A percentile compares a stretch with the other conserved stretches of the same genome.
Evolutionary conservation across 2,113 vertebrate genomes (phyloP).

Genomic region (Gasterosteus nipponicus): DNA sequence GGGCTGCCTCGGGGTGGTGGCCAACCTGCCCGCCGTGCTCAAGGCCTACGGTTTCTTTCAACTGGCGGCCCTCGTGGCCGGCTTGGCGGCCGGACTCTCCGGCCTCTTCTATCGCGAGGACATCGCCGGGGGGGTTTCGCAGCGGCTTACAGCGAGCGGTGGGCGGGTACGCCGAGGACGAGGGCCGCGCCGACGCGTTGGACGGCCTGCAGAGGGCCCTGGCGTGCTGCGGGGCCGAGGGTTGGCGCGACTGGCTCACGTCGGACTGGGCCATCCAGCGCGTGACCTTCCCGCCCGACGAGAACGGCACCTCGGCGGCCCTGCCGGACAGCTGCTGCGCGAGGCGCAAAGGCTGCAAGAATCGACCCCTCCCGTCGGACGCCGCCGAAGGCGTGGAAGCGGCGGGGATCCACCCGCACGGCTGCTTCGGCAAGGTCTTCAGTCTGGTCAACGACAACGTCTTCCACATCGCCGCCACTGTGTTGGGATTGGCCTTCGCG

Average conservation of each 20-base stretch:
- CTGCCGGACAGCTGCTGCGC: conserved; percentile 89
- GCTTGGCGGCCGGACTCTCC: conserved; percentile 83
- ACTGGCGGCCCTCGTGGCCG: conserved; percentile 79
- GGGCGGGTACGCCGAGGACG: conserved; percentile 83
- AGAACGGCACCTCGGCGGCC: conserved; percentile 75
- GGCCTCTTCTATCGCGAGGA: conserved; percentile 86
- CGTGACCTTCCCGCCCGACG: conserved; percentile 52
- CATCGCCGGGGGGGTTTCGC: conserved; percentile 85
- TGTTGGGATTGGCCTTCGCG: conserved; percentile 84
- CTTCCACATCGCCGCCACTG: conserved; percentile 84
- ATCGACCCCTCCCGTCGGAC: conserved; percentile 73
- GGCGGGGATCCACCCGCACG: conserved; percentile 77
- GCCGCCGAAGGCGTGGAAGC: conserved; percentile 46
- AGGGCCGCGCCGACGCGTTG: conserved; percentile 83
- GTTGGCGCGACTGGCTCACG: conserved; percentile 87
- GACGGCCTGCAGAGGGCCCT: conserved; percentile 86
- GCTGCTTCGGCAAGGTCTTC: conserved; percentile 87
- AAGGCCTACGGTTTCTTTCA: conserved; percentile 86
- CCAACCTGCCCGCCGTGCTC: conserved; percentile 85
- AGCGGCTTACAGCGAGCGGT: conserved; percentile 84
- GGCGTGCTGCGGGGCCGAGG: conserved; percentile 87
- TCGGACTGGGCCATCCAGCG: conserved; percentile 85
- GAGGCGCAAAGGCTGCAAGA: conserved; percentile 82
- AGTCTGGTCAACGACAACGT: conserved; percentile 88
- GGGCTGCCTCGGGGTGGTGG: conserved; percentile 87